Evolutionary conservation across 2,888 invertebrate genomes (phyloP).

Genomic region (Andricus curvator): DNA sequence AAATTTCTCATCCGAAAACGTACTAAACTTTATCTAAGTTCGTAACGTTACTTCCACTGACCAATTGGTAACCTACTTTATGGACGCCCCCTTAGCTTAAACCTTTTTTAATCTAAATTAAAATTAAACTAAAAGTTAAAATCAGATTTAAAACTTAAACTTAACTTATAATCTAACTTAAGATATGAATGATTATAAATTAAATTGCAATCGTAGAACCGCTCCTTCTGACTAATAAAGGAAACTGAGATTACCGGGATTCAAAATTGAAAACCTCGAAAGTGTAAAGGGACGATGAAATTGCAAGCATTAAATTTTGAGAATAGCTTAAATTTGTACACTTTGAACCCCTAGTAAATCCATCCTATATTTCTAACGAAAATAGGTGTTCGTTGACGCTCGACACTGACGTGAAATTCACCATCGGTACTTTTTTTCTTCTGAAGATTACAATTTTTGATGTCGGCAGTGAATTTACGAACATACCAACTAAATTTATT

Average conservation of each 20-base stretch:
- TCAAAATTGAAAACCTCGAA: background rate
- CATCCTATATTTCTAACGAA: slow-evolving; percentile 19
- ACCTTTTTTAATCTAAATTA: background rate
- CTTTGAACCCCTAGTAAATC: slow-evolving; percentile 16
- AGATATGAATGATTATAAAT: background rate
- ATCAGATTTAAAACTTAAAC: background rate
- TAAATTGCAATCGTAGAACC: background rate
- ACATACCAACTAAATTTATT: slow-evolving; percentile 11
- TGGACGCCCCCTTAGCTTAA: too few species aligned
- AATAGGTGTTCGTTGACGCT: slow-evolving; percentile 23
- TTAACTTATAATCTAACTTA: background rate
- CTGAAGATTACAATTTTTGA: background rate
- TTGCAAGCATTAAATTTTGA: background rate
- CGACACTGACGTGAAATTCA: slow-evolving; percentile 11
- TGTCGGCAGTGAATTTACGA: slow-evolving; percentile 14
- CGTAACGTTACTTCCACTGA: too few species aligned
- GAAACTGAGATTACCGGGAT: background rate
- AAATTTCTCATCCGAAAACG: too few species aligned
- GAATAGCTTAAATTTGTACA: slow-evolving; percentile 21
- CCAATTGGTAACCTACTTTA: too few species aligned
- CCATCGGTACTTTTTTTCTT: slow-evolving; percentile 2
- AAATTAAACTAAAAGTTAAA: background rate
- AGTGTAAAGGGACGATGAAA: background rate
- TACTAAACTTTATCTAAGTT: too few species aligned
- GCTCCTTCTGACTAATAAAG: slow-evolving; percentile 11